Percentiles rank a stretch among this genome's conserved stretches.
Conservation (phyloP, 1,140 invertebrate genomes). For the Leguminivora glycinivorella region DNA sequence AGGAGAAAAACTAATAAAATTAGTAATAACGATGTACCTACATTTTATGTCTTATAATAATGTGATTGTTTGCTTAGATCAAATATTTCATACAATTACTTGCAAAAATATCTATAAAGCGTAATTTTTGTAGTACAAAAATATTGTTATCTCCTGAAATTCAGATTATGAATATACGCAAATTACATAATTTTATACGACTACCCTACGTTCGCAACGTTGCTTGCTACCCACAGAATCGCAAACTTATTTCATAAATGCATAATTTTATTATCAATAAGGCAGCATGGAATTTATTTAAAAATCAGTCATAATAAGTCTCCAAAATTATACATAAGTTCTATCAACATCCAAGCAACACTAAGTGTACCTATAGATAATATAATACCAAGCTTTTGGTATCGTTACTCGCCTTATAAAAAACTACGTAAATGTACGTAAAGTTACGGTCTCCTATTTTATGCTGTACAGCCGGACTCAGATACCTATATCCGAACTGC, state of each 20-base stretch:
- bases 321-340: constrained; percentile 10
- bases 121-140: no score
- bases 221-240: background rate
- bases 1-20: no score
- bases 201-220: background rate
- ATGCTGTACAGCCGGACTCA: no score
- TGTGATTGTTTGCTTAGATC: no score
- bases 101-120: no score
- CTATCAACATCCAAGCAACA: constrained; percentile 14
- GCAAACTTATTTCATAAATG: constrained; percentile 15
- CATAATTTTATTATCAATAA: constrained; percentile 3
- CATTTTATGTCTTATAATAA: background rate
- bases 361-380: constrained; percentile 18
- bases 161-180: background rate
- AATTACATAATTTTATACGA: background rate
- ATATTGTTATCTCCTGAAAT: background rate
- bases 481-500: no score
- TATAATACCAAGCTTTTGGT: constrained; percentile 22
- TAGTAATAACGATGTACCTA: no score
- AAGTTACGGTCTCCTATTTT: no score
- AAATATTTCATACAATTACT: background rate
- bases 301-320: constrained; percentile 24
- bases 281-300: background rate
- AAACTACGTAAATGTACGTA: constrained; percentile 2
- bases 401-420: constrained; percentile 20